phyloP scores from a whole-genome alignment of 1,140 invertebrate genomes.

The Battus philenor region DNA sequence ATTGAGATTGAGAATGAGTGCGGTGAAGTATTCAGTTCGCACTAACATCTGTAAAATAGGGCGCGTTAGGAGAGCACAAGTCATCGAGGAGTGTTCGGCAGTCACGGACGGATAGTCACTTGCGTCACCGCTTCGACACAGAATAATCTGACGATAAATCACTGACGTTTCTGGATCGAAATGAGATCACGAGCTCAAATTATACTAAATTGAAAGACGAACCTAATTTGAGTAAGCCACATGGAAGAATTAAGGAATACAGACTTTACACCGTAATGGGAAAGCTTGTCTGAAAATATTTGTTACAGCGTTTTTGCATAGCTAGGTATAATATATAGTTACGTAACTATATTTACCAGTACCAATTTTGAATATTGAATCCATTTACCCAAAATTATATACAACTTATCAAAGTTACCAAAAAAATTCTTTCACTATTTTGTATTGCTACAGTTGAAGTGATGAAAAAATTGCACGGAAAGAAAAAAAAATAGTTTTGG shows the following conservation, averaged over 20 bases:
- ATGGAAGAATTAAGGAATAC: neutral
- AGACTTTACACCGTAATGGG: too few species aligned
- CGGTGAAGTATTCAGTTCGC: conserved; percentile 32
- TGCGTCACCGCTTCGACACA: conserved; percentile 54
- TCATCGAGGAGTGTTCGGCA: conserved; percentile 59
- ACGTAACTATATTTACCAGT: too few species aligned
- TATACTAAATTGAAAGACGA: conserved; percentile 45
- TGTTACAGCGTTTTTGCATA: too few species aligned
- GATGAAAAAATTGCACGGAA: too few species aligned
- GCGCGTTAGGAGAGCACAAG: conserved; percentile 32
- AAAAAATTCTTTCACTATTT: too few species aligned
- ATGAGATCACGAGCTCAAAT: conserved; percentile 65
- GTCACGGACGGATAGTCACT: conserved; percentile 53
- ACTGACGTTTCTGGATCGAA: conserved; percentile 53
- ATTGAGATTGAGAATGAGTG: conserved; percentile 5
- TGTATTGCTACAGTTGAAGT: too few species aligned
- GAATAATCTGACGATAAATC: conserved; percentile 64
- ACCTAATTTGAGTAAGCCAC: conserved; percentile 31
- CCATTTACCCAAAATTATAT: too few species aligned
- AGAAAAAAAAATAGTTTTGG: too few species aligned
- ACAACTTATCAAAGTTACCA: too few species aligned
- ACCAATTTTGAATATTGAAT: too few species aligned
- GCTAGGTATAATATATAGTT: too few species aligned
- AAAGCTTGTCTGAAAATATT: too few species aligned
- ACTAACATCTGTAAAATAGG: conserved; percentile 50